Evolutionary conservation across 1,140 invertebrate species (phyloP).

Genomic region (Drosophila watanabei): DNA sequence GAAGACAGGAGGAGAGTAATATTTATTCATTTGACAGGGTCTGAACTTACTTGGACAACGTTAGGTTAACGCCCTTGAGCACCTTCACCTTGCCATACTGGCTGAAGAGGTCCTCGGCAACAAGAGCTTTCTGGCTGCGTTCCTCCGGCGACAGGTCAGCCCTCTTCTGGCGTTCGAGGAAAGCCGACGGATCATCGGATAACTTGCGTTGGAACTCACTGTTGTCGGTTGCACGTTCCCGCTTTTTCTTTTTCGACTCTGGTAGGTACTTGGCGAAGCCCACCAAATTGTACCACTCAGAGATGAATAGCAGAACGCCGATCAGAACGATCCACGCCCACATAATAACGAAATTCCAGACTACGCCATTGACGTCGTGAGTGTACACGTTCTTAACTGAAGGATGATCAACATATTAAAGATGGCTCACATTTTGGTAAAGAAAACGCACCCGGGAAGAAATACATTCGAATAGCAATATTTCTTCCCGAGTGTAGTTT

Average conservation of each 20-base stretch:
- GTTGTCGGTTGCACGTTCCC: accelerated
- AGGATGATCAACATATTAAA: not conserved
- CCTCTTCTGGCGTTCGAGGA: not conserved
- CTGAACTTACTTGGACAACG: conserved; percentile 43
- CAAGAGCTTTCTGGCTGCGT: not conserved
- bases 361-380: not conserved
- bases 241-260: not conserved
- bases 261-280: not conserved
- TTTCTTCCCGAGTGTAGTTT: not conserved
- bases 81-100: not conserved
- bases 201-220: accelerated
- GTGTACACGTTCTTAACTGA: conserved; percentile 17
- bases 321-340: accelerated
- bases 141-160: conserved; percentile 10
- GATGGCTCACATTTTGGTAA: not conserved
- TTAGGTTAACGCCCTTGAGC: conserved; percentile 43
- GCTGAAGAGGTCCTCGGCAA: conserved; percentile 20
- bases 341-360: not conserved
- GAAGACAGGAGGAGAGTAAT: not conserved
- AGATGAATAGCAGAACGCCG: not conserved
- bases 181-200: not conserved
- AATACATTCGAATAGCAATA: not conserved
- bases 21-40: not conserved
- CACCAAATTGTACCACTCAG: conserved; percentile 14
- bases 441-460: not conserved